phyloP scores from a whole-genome alignment of 1,140 invertebrate species.

The Cryptotermes secundus region DNA sequence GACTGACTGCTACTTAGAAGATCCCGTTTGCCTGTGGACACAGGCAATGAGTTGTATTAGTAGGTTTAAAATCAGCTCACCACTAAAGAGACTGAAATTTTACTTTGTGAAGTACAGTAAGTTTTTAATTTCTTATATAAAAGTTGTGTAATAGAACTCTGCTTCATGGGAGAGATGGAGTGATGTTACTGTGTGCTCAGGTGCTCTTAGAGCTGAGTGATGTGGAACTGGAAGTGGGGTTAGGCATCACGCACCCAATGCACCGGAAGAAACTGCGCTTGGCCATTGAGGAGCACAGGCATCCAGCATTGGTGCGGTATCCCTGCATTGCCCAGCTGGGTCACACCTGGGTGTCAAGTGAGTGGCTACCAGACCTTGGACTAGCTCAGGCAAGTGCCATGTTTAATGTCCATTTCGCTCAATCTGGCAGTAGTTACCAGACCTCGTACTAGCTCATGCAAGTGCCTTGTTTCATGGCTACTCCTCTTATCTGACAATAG shows the following conservation, averaged over 20 bases:
- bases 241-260: constrained; percentile 86
- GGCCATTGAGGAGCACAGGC: constrained; percentile 88
- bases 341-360: constrained; percentile 88
- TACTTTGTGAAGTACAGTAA: no score
- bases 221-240: constrained; percentile 79
- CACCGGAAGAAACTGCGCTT: constrained; percentile 90
- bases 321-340: constrained; percentile 81
- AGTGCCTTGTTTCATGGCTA: no score
- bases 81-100: no score
- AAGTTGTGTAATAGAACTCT: not conserved
- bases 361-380: constrained; percentile 89
- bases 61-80: no score
- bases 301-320: constrained; percentile 81
- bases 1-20: no score
- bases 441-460: no score
- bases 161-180: not conserved
- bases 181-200: constrained; percentile 49
- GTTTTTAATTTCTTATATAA: no score
- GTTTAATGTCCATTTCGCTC: no score
- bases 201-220: constrained; percentile 87
- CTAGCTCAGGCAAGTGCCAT: constrained; percentile 63
- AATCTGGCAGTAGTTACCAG: no score
- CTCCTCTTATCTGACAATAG: no score
- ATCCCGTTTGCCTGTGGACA: no score
- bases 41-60: no score